Percentiles rank a stretch among this genome's conserved stretches.
Evolutionary conservation across 1,140 invertebrate species (phyloP).

Genomic region (Epicauta chinensis): DNA sequence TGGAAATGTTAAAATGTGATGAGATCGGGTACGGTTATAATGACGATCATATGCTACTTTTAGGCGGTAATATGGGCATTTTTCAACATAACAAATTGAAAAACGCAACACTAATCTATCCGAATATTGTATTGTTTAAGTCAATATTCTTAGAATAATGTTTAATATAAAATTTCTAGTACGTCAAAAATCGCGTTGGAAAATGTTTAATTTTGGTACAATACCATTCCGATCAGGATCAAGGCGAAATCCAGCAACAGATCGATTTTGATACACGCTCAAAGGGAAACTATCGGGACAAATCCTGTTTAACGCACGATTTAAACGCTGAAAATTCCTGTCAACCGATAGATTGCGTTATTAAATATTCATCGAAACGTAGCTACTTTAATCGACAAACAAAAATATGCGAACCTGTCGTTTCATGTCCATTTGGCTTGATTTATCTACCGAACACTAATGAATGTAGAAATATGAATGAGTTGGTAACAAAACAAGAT

Average conservation of each 20-base stretch:
- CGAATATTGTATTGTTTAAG: slow-evolving; percentile 24
- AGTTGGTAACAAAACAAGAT: background rate
- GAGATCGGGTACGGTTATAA: background rate
- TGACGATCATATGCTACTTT: slow-evolving; percentile 17
- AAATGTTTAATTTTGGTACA: slow-evolving; percentile 23
- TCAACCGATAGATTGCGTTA: slow-evolving; percentile 47
- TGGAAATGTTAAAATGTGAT: slow-evolving; percentile 21
- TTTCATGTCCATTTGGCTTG: slow-evolving; percentile 35
- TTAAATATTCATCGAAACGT: slow-evolving; percentile 46
- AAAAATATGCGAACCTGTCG: slow-evolving; percentile 43
- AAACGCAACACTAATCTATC: slow-evolving; percentile 26
- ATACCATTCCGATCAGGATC: slow-evolving; percentile 8
- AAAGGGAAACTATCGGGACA: no score
- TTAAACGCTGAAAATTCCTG: slow-evolving; percentile 49
- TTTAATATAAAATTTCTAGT: slow-evolving; percentile 20
- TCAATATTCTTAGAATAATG: background rate
- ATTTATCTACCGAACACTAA: slow-evolving; percentile 3
- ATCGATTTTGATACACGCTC: slow-evolving; percentile 24
- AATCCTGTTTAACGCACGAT: slow-evolving; percentile 42
- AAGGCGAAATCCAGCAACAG: slow-evolving; percentile 14
- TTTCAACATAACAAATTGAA: slow-evolving; percentile 19
- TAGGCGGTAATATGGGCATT: slow-evolving; percentile 26
- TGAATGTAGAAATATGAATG: slow-evolving; percentile 3
- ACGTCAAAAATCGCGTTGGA: slow-evolving; percentile 25
- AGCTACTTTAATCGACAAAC: slow-evolving; percentile 41